These are phyloP conservation scores for Leptinotarsa tumamoca DNA, from an alignment of 2,888 invertebrate genomes.

Conservation along the genomic window DNA sequence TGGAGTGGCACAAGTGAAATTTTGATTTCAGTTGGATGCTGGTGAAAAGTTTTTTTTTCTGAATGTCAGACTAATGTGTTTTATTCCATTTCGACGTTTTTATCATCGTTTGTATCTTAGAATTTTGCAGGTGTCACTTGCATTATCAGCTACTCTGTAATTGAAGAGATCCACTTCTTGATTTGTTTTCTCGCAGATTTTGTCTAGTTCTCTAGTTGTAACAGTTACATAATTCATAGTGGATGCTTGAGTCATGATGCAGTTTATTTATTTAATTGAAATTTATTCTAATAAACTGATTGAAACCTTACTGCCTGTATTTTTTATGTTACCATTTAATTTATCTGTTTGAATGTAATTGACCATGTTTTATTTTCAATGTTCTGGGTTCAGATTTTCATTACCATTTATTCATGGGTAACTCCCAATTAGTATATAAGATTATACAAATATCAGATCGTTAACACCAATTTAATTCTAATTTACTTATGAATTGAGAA, in stretches of 20 bases:
- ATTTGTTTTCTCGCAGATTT: slow-evolving; percentile 25
- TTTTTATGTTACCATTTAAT: not conserved
- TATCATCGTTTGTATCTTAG: not conserved
- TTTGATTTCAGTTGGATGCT: not conserved
- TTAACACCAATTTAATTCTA: too few species aligned
- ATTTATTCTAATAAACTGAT: slow-evolving; percentile 66
- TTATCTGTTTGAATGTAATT: too few species aligned
- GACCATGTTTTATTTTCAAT: too few species aligned
- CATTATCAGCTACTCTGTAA: not conserved
- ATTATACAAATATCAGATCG: too few species aligned
- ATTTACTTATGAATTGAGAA: too few species aligned
- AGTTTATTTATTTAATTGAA: slow-evolving; percentile 65
- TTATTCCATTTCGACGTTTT: not conserved
- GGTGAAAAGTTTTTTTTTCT: not conserved
- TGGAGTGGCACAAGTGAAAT: not conserved
- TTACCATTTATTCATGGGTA: too few species aligned
- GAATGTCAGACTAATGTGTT: not conserved
- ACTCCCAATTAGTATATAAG: too few species aligned
- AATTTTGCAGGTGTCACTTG: not conserved
- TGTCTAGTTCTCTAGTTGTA: slow-evolving; percentile 38
- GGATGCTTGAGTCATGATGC: slow-evolving; percentile 64
- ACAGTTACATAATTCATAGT: slow-evolving; percentile 60
- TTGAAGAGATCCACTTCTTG: slow-evolving; percentile 13
- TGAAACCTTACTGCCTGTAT: slow-evolving; percentile 40
- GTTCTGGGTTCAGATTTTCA: too few species aligned